These are phyloP conservation scores for Azemiops feae DNA, from an alignment of 2,113 vertebrate genomes.

Conservation along the genomic window DNA sequence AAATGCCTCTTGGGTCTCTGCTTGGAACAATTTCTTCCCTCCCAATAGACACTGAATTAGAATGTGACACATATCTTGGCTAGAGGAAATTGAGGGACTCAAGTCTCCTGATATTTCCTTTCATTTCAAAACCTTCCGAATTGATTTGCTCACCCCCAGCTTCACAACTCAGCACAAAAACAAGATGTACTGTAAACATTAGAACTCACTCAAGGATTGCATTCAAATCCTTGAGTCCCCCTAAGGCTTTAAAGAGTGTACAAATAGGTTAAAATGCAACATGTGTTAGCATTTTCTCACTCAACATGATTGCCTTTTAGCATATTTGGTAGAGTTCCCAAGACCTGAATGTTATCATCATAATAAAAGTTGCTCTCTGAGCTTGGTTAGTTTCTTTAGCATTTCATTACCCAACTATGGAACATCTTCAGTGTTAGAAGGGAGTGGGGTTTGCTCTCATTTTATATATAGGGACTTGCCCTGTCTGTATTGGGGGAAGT, in stretches of 20 bases:
- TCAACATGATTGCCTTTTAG: slow-evolving; percentile 22
- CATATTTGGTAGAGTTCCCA: slow-evolving; percentile 25
- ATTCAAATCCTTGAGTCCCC: neutral
- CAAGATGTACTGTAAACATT: neutral
- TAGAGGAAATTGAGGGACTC: neutral
- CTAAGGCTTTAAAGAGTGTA: neutral
- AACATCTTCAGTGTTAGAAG: neutral
- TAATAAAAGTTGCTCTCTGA: neutral
- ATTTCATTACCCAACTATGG: neutral
- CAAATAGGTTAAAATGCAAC: slow-evolving; percentile 9
- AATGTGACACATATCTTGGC: neutral
- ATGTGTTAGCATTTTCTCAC: neutral
- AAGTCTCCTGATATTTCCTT: neutral
- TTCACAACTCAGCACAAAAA: neutral
- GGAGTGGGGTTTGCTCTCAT: neutral
- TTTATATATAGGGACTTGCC: neutral
- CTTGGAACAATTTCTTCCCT: neutral
- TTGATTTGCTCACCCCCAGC: neutral
- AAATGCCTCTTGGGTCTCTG: neutral
- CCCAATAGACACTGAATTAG: neutral
- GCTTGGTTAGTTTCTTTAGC: neutral
- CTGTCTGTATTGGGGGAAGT: neutral
- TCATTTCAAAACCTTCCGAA: neutral
- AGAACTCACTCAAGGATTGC: neutral
- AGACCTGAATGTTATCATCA: slow-evolving; percentile 40